Conservation (phyloP, 2,797 vertebrate genomes). For the Dryobates pubescens region DNA sequence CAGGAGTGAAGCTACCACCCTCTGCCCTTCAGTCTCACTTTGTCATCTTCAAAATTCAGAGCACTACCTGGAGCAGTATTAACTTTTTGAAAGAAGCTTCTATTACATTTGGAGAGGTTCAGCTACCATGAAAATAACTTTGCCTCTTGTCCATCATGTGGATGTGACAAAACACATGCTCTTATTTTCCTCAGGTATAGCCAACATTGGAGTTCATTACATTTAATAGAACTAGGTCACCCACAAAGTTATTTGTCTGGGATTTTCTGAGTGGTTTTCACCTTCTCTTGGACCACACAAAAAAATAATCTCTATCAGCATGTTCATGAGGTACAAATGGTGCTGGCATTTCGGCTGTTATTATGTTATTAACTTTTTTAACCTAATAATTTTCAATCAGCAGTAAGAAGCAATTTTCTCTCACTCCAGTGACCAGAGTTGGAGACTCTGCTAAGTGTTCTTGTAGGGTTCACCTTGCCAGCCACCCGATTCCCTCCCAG, state of each 20-base stretch:
- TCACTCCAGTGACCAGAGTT: slow-evolving; percentile 33
- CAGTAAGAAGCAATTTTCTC: slow-evolving; percentile 61
- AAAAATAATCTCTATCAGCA: slow-evolving; percentile 63
- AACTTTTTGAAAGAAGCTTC: neutral
- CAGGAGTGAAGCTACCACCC: neutral
- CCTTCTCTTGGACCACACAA: slow-evolving; percentile 45
- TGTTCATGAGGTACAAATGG: slow-evolving; percentile 45
- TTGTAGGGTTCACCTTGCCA: slow-evolving; percentile 14
- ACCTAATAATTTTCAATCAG: slow-evolving; percentile 68
- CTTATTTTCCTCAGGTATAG: slow-evolving; percentile 62
- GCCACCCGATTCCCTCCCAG: slow-evolving; percentile 47
- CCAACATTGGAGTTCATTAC: slow-evolving; percentile 51
- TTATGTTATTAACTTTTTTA: slow-evolving; percentile 65
- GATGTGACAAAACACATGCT: slow-evolving; percentile 53
- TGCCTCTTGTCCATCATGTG: slow-evolving; percentile 40
- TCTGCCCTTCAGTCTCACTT: slow-evolving; percentile 25
- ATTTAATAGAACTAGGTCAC: slow-evolving; percentile 51
- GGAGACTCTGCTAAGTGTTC: slow-evolving; percentile 29
- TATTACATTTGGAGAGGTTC: slow-evolving; percentile 15
- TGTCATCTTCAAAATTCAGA: neutral
- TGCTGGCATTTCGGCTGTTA: slow-evolving; percentile 65
- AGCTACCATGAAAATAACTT: slow-evolving; percentile 37
- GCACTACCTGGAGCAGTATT: neutral
- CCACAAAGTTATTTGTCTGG: slow-evolving; percentile 44
- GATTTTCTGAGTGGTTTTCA: slow-evolving; percentile 60